A percentile compares a stretch with the other conserved stretches of the same genome.
These are phyloP conservation scores for Hyposmocoma kahamanoa DNA, from an alignment of 1,140 invertebrate genomes.

Conservation along the genomic window DNA sequence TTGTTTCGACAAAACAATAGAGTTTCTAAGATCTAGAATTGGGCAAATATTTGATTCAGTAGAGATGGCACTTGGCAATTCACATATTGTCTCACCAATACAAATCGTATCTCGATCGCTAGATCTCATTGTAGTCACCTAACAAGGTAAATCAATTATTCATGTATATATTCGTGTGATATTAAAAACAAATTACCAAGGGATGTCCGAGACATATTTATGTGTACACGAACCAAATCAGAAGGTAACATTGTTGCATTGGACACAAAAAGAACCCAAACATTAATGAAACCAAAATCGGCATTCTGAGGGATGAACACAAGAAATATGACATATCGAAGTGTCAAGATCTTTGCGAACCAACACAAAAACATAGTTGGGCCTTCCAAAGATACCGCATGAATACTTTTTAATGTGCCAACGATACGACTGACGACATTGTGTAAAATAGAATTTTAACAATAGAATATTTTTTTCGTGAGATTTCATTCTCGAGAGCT, in stretches of 20 bases:
- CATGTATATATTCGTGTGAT: no score
- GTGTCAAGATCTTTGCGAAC: constrained; percentile 56
- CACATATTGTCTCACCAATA: no score
- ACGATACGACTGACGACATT: constrained; percentile 65
- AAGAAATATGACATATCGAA: constrained; percentile 43
- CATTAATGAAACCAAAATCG: constrained; percentile 16
- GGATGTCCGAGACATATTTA: no score
- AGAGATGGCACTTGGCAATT: no score
- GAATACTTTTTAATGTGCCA: constrained; percentile 72
- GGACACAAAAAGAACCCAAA: constrained; percentile 2
- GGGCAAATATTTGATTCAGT: no score
- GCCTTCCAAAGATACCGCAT: constrained; percentile 58
- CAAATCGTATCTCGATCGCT: no score
- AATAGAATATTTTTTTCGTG: constrained; percentile 57
- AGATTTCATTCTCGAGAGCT: constrained; percentile 53
- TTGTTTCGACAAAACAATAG: background rate
- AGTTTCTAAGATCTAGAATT: no score
- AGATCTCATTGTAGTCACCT: no score
- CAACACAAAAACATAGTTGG: constrained; percentile 44
- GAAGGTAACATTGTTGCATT: no score
- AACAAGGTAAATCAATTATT: no score
- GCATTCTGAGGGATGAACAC: constrained; percentile 6
- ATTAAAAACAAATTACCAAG: no score
- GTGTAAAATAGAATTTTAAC: constrained; percentile 37
- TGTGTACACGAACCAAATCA: no score